These are phyloP conservation scores for Holothuria leucospilota DNA, from an alignment of 53 echinoderm and acorn worm species.

Conservation along the genomic window DNA sequence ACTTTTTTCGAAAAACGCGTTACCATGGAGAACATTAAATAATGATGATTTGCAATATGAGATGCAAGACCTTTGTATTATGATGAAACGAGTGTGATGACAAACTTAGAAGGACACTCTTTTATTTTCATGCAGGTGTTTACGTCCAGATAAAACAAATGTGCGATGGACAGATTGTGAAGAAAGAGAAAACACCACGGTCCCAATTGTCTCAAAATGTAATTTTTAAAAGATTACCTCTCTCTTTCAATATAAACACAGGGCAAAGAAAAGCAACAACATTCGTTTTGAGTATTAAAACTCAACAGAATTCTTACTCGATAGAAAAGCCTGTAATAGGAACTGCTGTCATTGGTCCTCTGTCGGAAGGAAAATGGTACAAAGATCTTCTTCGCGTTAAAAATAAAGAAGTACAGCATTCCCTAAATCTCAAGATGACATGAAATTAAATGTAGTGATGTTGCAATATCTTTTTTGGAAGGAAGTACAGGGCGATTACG, in stretches of 20 bases:
- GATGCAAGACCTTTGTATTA: too few relatives aligned
- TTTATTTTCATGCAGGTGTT: background rate
- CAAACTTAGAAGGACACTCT: background rate
- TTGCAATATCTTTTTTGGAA: too few relatives aligned
- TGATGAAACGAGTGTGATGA: too few relatives aligned
- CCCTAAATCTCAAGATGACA: constrained; percentile 9
- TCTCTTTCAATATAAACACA: background rate
- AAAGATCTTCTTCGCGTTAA: constrained; percentile 14
- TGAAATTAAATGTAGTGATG: background rate
- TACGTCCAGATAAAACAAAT: constrained; percentile 41
- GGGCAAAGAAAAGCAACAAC: constrained; percentile 1
- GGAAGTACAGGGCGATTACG: too few relatives aligned
- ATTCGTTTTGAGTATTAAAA: constrained; percentile 27
- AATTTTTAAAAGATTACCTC: background rate
- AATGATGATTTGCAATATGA: too few relatives aligned
- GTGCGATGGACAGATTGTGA: constrained; percentile 19
- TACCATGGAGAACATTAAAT: too few relatives aligned
- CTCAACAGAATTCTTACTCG: constrained; percentile 13
- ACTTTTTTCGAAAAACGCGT: too few relatives aligned
- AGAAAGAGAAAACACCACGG: constrained; percentile 26
- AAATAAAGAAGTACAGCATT: constrained; percentile 24
- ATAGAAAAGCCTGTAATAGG: constrained; percentile 23
- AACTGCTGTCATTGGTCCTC: background rate
- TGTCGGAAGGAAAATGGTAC: constrained; percentile 29
- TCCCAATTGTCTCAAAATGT: background rate